Conservation (phyloP, 2,888 invertebrate species). For the Drosophila melanosoma region DNA sequence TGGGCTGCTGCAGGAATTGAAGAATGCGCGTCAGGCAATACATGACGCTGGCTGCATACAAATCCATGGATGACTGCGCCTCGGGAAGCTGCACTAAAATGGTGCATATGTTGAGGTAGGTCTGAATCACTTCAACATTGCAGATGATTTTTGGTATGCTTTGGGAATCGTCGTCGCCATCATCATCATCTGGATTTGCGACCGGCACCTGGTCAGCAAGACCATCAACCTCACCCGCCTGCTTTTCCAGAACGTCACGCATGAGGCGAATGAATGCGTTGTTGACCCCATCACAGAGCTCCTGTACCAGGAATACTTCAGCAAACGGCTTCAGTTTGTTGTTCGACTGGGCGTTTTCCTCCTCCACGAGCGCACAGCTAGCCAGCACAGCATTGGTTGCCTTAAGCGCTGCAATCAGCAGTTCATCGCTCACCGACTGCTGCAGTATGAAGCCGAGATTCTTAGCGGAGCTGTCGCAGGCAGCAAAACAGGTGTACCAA, state of each 20-base stretch:
- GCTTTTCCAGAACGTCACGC: conserved; percentile 66
- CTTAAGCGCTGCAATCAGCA: conserved; percentile 87
- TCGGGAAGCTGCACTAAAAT: conserved; percentile 83
- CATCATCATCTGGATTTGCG: conserved; percentile 40
- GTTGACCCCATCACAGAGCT: conserved; percentile 81
- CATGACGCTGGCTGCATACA: conserved; percentile 70
- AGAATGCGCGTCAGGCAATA: conserved; percentile 81
- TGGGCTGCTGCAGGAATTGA: conserved; percentile 77
- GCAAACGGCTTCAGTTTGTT: conserved; percentile 66
- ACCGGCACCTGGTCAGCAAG: conserved; percentile 24
- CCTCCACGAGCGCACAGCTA: conserved; percentile 82
- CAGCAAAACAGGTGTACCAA: conserved; percentile 86
- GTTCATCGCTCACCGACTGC: conserved; percentile 89
- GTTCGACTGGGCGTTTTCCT: conserved; percentile 59
- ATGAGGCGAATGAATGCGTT: conserved; percentile 82
- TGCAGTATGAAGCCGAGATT: conserved; percentile 90
- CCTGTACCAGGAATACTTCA: conserved; percentile 81
- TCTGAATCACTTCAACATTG: conserved; percentile 82
- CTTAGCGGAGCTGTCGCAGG: conserved; percentile 86
- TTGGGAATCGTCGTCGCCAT: conserved; percentile 32
- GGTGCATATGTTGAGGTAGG: conserved; percentile 84
- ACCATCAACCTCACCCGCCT: conserved; percentile 53
- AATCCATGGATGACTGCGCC: conserved; percentile 74
- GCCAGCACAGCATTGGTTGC: conserved; percentile 87
- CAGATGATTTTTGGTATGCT: conserved; percentile 57